Conservation (phyloP, 2,113 vertebrate genomes). For the Neogale vison region DNA sequence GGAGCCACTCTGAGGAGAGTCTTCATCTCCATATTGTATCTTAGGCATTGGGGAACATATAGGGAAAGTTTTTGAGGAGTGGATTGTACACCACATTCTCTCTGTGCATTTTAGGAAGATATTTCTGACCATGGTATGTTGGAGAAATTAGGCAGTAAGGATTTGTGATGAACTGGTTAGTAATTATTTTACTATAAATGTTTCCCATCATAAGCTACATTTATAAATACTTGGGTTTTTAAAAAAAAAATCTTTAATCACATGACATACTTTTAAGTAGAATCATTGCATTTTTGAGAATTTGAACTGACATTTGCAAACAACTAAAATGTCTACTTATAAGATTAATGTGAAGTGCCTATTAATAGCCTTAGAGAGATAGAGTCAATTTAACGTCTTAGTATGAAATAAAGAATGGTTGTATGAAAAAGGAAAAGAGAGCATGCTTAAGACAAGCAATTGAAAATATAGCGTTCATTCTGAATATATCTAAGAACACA, state of each 20-base stretch:
- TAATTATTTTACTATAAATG: neutral
- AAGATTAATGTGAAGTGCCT: neutral
- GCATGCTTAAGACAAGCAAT: neutral
- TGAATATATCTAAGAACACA: neutral
- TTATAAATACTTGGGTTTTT: neutral
- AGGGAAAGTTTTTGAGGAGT: neutral
- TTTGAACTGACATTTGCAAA: neutral
- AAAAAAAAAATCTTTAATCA: neutral
- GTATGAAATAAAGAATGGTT: neutral
- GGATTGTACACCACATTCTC: neutral
- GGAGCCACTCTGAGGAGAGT: neutral
- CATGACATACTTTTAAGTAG: neutral
- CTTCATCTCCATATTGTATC: neutral
- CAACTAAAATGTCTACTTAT: neutral
- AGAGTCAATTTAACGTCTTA: neutral
- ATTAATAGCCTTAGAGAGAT: constrained; percentile 5
- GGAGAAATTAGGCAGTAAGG: neutral
- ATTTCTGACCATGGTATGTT: neutral
- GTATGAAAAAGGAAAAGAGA: neutral
- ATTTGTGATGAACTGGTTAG: neutral
- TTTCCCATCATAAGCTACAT: neutral
- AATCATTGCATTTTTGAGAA: constrained; percentile 43
- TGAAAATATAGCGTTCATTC: neutral
- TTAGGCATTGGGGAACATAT: neutral
- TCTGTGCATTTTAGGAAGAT: neutral